A percentile compares a stretch with the other conserved stretches of the same genome.
These are phyloP conservation scores for Copsychus sechellarum DNA, from an alignment of 2,113 vertebrate species.

Conservation along the genomic window DNA sequence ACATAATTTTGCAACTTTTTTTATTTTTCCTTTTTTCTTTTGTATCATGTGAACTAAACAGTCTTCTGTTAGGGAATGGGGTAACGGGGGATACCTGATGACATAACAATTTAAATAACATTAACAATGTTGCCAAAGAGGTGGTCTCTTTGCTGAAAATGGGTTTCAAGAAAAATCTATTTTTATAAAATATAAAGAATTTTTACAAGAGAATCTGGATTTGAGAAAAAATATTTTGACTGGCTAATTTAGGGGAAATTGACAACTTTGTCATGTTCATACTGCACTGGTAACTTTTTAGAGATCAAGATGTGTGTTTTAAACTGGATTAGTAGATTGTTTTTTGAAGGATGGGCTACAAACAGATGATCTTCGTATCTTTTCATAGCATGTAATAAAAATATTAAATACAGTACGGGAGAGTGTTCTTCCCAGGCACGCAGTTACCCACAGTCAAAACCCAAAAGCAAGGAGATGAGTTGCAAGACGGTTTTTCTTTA, in stretches of 20 bases:
- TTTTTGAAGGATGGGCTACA: conserved; percentile 99
- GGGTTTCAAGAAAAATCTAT: conserved; percentile 99
- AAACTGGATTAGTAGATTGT: conserved; percentile 95
- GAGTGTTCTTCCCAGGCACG: conserved; percentile 92
- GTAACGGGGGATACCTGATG: conserved; percentile 96
- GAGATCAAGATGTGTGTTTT: conserved; percentile 98
- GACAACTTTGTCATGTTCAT: conserved; percentile 99
- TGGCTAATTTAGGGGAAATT: conserved; percentile 99
- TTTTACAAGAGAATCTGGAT: conserved; percentile 99
- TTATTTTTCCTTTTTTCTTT: conserved; percentile 87
- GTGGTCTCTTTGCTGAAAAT: conserved; percentile 99
- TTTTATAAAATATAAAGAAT: conserved; percentile 99
- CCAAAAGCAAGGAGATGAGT: conserved; percentile 99
- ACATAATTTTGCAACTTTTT: conserved; percentile 88
- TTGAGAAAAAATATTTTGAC: conserved; percentile 99
- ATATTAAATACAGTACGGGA: conserved; percentile 92
- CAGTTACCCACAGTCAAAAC: conserved; percentile 98
- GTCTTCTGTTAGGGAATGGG: conserved; percentile 95
- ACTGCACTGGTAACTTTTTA: conserved; percentile 99
- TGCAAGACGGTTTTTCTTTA: conserved; percentile 96
- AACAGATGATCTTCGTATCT: conserved; percentile 99
- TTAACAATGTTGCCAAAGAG: conserved; percentile 99
- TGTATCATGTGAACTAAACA: conserved; percentile 97
- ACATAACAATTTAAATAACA: conserved; percentile 97
- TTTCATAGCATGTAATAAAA: conserved; percentile 99